These are phyloP conservation scores for Gastrophysa polygoni DNA, from an alignment of 2,888 invertebrate species.

Conservation along the genomic window DNA sequence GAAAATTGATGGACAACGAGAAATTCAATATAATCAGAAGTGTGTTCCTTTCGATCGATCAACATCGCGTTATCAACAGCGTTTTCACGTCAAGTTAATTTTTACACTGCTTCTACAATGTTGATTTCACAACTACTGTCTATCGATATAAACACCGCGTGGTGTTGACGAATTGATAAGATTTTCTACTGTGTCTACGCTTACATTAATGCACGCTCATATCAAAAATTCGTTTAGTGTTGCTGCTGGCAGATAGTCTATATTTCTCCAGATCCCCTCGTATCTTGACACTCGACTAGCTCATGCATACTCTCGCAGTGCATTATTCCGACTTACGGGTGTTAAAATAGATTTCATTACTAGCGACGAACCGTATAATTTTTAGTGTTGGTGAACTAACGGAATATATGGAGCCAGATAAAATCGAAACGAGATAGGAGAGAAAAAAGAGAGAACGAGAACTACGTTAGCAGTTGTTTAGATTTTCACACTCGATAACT, in stretches of 20 bases:
- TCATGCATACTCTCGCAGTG: constrained; percentile 11
- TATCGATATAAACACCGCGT: too few relatives aligned
- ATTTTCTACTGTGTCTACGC: too few relatives aligned
- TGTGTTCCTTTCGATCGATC: too few relatives aligned
- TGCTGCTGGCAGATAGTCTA: not conserved
- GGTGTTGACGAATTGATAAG: too few relatives aligned
- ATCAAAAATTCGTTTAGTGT: too few relatives aligned
- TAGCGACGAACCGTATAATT: constrained; percentile 35
- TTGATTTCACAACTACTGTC: too few relatives aligned
- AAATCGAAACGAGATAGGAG: constrained; percentile 14
- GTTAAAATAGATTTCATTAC: constrained; percentile 38
- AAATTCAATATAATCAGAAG: too few relatives aligned
- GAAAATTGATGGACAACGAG: too few relatives aligned
- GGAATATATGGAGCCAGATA: constrained; percentile 3
- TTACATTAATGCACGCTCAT: too few relatives aligned
- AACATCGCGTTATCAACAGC: too few relatives aligned
- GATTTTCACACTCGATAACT: constrained; percentile 39
- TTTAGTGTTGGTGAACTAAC: constrained; percentile 32
- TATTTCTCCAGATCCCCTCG: not conserved
- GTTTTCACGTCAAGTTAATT: too few relatives aligned
- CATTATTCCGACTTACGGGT: constrained; percentile 34
- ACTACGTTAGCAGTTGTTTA: constrained; percentile 31
- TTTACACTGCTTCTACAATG: too few relatives aligned
- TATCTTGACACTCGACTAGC: not conserved
- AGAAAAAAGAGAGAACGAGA: constrained; percentile 34